phyloP scores from a whole-genome alignment of 2,113 vertebrate genomes.

The western clawed frog (Xenopus tropicalis) region UCB_Xtro_10.0 CM004445.2:51766001-51766500 shows the following conservation, averaged over 20 bases:
- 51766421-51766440: too few relatives aligned
- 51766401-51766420: too few relatives aligned
- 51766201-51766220: neutral
- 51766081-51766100: neutral
- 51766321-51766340: too few relatives aligned
- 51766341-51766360: too few relatives aligned
- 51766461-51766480: too few relatives aligned
- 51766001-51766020: constrained; percentile 19
- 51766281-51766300: too few relatives aligned
- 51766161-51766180: neutral
- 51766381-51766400: too few relatives aligned
- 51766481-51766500: too few relatives aligned
- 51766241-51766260: neutral
- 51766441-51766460: too few relatives aligned
- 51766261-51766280: too few relatives aligned
- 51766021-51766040: constrained; percentile 26
- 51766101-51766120: neutral
- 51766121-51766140: neutral
- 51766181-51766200: neutral
- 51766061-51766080: constrained; percentile 24
- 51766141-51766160: neutral
- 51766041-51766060: constrained; percentile 20
- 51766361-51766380: too few relatives aligned
- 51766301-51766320: too few relatives aligned
- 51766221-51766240: neutral